Evolutionary conservation across 2,113 vertebrate genomes (phyloP).

Genomic region (Numida meleagris): DNA sequence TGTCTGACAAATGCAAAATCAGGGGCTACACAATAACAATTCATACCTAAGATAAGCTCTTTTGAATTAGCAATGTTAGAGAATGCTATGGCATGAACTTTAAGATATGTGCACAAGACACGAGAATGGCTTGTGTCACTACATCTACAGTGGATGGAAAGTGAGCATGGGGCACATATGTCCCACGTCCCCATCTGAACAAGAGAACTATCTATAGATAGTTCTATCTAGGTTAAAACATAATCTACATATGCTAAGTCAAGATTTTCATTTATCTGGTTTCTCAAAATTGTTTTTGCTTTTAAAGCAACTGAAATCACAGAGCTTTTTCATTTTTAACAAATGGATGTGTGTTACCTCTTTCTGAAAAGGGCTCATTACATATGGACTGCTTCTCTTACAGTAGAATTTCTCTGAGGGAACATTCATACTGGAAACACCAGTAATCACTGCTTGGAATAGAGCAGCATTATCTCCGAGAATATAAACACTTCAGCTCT

Average conservation of each 20-base stretch:
- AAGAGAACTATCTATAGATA: not conserved
- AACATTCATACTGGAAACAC: not conserved
- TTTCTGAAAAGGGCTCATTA: not conserved
- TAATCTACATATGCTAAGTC: not conserved
- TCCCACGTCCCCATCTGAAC: not conserved
- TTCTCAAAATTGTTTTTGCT: not conserved
- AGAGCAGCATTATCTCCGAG: not conserved
- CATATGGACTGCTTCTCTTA: not conserved
- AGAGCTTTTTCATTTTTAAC: not conserved
- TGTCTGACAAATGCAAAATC: not conserved
- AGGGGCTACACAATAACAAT: not conserved
- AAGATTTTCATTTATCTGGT: not conserved
- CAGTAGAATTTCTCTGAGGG: not conserved
- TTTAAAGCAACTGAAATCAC: not conserved
- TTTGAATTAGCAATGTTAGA: not conserved
- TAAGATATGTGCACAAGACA: not conserved
- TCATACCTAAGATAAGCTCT: not conserved
- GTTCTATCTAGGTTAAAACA: not conserved
- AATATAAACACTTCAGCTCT: not conserved
- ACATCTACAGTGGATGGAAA: not conserved
- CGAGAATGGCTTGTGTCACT: not conserved
- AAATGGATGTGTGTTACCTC: not conserved
- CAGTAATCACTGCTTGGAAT: not conserved
- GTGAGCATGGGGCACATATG: not conserved
- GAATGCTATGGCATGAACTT: not conserved